Percentiles rank a stretch among this genome's conserved stretches.
Evolutionary conservation across 2,797 vertebrate genomes (phyloP).

Genomic region (Tamandua tetradactyla): DNA sequence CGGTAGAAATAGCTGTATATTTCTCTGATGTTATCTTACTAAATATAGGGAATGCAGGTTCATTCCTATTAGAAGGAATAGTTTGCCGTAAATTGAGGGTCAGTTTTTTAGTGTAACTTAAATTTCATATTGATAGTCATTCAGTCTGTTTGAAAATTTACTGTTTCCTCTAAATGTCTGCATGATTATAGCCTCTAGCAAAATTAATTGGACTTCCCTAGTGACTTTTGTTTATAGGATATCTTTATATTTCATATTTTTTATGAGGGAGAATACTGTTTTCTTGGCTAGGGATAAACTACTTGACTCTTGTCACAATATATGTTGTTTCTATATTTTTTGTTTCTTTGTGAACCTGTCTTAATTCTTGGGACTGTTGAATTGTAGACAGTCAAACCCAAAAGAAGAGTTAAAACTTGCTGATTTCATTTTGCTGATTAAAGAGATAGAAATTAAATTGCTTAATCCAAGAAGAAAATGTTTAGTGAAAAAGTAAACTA

Average conservation of each 20-base stretch:
- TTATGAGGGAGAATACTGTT: conserved; percentile 7
- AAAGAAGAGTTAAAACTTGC: conserved; percentile 48
- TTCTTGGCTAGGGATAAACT: conserved; percentile 47
- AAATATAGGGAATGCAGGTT: conserved; percentile 65
- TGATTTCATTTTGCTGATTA: conserved; percentile 60
- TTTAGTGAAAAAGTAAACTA: conserved; percentile 35
- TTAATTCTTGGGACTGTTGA: conserved; percentile 31
- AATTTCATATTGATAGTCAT: conserved; percentile 27
- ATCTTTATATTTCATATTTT: conserved; percentile 34
- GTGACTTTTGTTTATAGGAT: conserved; percentile 25
- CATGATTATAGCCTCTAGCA: conserved; percentile 36
- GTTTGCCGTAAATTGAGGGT: conserved; percentile 41
- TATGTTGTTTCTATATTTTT: not conserved
- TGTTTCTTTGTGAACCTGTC: not conserved
- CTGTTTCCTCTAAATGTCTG: conserved; percentile 28
- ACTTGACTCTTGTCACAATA: not conserved
- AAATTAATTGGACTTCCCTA: conserved; percentile 54
- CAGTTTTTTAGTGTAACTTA: conserved; percentile 59
- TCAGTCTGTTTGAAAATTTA: conserved; percentile 27
- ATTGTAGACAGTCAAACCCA: conserved; percentile 32
- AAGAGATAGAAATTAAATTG: conserved; percentile 9
- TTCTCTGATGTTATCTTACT: conserved; percentile 68
- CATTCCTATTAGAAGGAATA: conserved; percentile 59
- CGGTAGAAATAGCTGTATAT: conserved; percentile 77
- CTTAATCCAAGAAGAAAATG: conserved; percentile 23